These are phyloP conservation scores for Glyphotaelius pellucidus DNA, from an alignment of 2,888 invertebrate species.

Conservation along the genomic window DNA sequence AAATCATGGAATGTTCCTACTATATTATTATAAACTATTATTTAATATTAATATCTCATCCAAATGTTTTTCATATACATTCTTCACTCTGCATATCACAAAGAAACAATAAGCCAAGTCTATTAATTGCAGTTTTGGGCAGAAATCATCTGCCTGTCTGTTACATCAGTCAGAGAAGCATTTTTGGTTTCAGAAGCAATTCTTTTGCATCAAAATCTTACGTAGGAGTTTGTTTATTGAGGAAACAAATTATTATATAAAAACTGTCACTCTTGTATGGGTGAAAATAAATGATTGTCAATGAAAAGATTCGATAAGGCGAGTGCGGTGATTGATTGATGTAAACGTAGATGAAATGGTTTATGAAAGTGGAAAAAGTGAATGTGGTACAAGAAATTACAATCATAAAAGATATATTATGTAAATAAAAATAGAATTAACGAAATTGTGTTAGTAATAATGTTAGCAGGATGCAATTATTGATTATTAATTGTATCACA, in stretches of 20 bases:
- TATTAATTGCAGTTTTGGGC: not conserved
- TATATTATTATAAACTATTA: not conserved
- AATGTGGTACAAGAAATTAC: not conserved
- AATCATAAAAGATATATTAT: not conserved
- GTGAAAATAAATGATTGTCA: not conserved
- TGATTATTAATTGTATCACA: not conserved
- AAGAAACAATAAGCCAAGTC: not conserved
- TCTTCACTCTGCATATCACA: not conserved
- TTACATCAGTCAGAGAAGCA: not conserved
- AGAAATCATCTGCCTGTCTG: not conserved
- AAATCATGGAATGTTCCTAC: not conserved
- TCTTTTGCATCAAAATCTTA: not conserved
- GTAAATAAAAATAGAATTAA: constrained; percentile 10
- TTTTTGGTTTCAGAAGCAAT: too few relatives aligned
- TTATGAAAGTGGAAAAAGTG: not conserved
- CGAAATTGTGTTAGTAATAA: not conserved
- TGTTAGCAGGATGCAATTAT: not conserved
- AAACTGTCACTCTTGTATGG: not conserved
- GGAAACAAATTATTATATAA: not conserved
- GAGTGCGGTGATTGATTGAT: not conserved
- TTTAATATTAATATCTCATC: not conserved
- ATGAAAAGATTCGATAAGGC: not conserved
- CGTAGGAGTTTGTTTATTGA: not conserved
- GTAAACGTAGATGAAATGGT: not conserved
- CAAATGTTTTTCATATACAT: not conserved